Conservation (phyloP, 2,797 vertebrate species). For the Scomberomorus guttatus region DNA sequence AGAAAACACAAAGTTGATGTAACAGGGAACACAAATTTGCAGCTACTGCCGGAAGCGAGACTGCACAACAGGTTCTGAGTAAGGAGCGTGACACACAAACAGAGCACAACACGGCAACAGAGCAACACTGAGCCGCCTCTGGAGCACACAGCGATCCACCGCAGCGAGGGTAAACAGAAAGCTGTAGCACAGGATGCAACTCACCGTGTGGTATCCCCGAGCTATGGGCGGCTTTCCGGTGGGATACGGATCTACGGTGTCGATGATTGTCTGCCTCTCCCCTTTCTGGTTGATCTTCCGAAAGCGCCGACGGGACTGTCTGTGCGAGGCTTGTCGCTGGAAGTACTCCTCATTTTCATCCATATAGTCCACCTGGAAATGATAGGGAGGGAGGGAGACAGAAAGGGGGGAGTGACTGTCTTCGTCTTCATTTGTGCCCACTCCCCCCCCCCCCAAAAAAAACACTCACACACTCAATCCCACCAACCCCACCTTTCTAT, state of each 20-base stretch:
- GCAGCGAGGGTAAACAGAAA: constrained; percentile 46
- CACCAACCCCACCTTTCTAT: constrained; percentile 42
- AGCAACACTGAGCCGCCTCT: neutral
- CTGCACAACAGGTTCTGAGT: constrained; percentile 38
- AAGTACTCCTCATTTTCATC: constrained; percentile 99
- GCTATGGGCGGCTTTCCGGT: constrained; percentile 94
- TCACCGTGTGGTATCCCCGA: constrained; percentile 97
- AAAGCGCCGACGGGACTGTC: constrained; percentile 97
- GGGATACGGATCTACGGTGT: constrained; percentile 97
- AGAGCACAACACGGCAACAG: constrained; percentile 11
- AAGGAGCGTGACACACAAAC: constrained; percentile 8
- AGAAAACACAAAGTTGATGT: neutral
- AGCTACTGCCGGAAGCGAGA: neutral
- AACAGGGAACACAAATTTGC: neutral
- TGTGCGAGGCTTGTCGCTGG: constrained; percentile 96
- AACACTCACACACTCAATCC: constrained; percentile 19
- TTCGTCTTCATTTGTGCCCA: constrained; percentile 65
- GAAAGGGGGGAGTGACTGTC: constrained; percentile 64
- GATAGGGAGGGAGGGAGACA: constrained; percentile 17
- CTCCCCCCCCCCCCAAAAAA: neutral
- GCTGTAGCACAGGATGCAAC: constrained; percentile 47
- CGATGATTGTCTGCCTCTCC: constrained; percentile 98
- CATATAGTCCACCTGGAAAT: constrained; percentile 97
- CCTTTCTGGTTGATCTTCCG: constrained; percentile 99
- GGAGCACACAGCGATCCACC: constrained; percentile 19